Percentiles rank a stretch among this genome's conserved stretches.
Conservation (phyloP, 2,113 vertebrate species). For the Hippocampus abdominalis region DNA sequence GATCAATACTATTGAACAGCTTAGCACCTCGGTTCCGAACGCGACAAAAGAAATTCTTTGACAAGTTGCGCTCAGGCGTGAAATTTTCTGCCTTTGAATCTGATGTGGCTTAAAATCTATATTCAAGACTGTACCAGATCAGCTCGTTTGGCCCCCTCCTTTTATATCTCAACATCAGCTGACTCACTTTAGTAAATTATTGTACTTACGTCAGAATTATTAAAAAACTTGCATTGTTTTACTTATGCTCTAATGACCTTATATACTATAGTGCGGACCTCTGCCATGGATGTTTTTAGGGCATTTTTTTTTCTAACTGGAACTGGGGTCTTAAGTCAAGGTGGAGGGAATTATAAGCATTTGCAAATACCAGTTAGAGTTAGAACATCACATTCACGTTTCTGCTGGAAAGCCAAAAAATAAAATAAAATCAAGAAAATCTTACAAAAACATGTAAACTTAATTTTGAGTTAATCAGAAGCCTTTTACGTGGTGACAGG, state of each 20-base stretch:
- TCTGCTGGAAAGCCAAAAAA: too few species aligned
- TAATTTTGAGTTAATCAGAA: too few species aligned
- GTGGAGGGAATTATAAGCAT: too few species aligned
- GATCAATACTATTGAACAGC: not conserved
- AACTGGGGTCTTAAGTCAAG: too few species aligned
- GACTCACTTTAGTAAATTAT: not conserved
- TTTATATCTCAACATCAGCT: not conserved
- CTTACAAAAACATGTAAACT: too few species aligned
- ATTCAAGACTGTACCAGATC: not conserved
- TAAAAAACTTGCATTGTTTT: not conserved
- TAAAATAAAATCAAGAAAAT: too few species aligned
- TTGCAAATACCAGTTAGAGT: too few species aligned
- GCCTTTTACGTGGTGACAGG: too few species aligned
- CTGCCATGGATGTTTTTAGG: not conserved
- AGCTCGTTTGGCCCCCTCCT: not conserved
- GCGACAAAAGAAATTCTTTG: slow-evolving; percentile 37
- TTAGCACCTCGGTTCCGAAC: slow-evolving; percentile 36
- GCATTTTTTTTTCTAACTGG: too few species aligned
- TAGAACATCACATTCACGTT: too few species aligned
- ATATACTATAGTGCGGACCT: not conserved
- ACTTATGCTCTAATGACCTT: not conserved
- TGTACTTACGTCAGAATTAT: not conserved
- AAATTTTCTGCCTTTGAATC: slow-evolving; percentile 7
- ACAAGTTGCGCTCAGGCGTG: slow-evolving; percentile 11
- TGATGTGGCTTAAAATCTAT: not conserved